These are phyloP conservation scores for Telmatherina bonti DNA, from an alignment of 2,797 vertebrate species.

Conservation along the genomic window DNA sequence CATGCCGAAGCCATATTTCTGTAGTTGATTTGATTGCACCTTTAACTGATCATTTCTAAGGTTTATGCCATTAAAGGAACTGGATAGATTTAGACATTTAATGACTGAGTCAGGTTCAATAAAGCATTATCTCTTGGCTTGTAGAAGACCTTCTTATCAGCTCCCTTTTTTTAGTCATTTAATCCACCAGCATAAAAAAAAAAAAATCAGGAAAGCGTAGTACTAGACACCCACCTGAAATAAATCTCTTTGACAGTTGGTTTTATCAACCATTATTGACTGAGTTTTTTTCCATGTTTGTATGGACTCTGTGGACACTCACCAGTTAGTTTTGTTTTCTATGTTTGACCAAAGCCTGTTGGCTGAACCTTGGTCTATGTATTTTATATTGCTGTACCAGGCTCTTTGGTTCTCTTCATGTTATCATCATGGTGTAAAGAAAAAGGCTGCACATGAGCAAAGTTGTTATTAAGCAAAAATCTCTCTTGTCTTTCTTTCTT, in stretches of 20 bases:
- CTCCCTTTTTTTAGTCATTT: too few species aligned
- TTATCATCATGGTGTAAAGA: neutral
- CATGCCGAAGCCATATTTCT: neutral
- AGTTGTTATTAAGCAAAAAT: neutral
- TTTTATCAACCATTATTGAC: too few species aligned
- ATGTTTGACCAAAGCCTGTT: neutral
- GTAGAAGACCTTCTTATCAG: too few species aligned
- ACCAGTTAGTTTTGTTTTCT: neutral
- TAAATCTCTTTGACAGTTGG: too few species aligned
- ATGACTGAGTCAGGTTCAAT: neutral
- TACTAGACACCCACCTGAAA: too few species aligned
- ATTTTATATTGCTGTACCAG: too few species aligned
- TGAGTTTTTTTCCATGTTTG: too few species aligned
- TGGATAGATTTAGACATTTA: neutral
- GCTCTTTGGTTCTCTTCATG: neutral
- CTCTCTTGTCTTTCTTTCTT: slow-evolving; percentile 12
- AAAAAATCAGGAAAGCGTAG: too few species aligned
- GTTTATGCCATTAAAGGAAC: neutral
- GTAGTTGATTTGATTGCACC: neutral
- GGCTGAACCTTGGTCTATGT: neutral
- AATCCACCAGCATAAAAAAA: too few species aligned
- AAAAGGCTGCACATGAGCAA: neutral
- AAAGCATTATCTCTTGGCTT: neutral
- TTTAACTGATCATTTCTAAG: too few species aligned
- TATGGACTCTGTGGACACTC: neutral